These are phyloP conservation scores for Rhyacichthys aspro DNA, from an alignment of 2,797 vertebrate species.

Conservation along the genomic window DNA sequence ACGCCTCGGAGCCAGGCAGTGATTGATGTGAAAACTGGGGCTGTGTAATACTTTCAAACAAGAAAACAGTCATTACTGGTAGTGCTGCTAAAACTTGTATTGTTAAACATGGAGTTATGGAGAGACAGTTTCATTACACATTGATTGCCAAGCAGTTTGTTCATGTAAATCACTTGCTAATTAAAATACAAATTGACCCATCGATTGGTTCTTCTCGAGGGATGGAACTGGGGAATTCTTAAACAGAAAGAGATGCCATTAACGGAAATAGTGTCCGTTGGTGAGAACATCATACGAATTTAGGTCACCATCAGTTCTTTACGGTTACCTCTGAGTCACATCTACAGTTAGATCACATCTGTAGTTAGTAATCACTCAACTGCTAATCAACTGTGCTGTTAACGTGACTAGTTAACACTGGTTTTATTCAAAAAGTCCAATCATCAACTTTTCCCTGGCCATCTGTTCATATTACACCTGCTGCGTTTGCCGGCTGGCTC, in stretches of 20 bases:
- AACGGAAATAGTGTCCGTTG: no score
- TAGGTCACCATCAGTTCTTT: no score
- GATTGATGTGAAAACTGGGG: slow-evolving; percentile 47
- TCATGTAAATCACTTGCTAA: slow-evolving; percentile 31
- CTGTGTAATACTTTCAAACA: slow-evolving; percentile 30
- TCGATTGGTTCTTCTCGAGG: no score
- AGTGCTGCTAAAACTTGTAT: slow-evolving; percentile 5
- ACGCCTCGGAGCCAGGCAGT: slow-evolving; percentile 48
- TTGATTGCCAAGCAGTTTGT: slow-evolving; percentile 9
- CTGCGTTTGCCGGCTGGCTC: slow-evolving; percentile 19
- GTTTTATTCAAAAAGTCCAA: slow-evolving; percentile 6
- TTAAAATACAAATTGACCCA: slow-evolving; percentile 4
- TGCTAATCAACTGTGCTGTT: no score
- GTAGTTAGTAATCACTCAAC: not conserved
- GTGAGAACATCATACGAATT: no score
- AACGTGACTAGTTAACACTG: not conserved
- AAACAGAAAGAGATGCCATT: no score
- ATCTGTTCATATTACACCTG: slow-evolving; percentile 19
- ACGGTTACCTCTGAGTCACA: no score
- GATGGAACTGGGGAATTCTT: no score
- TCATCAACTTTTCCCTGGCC: slow-evolving; percentile 11
- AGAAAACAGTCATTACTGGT: slow-evolving; percentile 11
- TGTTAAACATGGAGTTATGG: no score
- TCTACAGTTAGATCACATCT: not conserved
- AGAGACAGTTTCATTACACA: slow-evolving; percentile 11